Conservation (phyloP, 2,113 vertebrate species). For the Epinephelus fuscoguttatus region DNA sequence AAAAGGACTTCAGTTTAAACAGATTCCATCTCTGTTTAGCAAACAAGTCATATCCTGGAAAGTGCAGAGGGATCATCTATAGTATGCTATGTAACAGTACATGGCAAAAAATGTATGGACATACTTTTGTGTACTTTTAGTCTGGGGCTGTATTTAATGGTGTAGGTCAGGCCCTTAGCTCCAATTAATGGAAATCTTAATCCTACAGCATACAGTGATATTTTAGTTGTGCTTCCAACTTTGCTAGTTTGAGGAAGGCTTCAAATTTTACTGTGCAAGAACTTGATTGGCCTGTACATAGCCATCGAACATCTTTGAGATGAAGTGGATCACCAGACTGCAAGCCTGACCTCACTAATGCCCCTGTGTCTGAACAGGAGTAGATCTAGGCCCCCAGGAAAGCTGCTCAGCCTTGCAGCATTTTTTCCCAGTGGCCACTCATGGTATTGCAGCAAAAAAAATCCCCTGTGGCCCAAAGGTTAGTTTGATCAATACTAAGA, state of each 20-base stretch:
- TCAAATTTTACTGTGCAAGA: neutral
- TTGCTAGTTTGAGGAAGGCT: neutral
- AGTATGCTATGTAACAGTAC: neutral
- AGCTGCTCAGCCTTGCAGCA: too few relatives aligned
- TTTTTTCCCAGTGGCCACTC: too few relatives aligned
- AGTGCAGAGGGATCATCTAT: neutral
- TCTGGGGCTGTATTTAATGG: neutral
- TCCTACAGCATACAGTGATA: neutral
- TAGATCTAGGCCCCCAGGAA: too few relatives aligned
- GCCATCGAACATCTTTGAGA: neutral
- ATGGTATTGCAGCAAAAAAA: too few relatives aligned
- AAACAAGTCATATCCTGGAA: neutral
- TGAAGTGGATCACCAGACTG: neutral
- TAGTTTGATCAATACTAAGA: too few relatives aligned
- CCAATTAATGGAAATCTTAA: neutral
- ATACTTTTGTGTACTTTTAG: neutral
- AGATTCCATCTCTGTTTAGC: constrained; percentile 41
- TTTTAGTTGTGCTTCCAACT: neutral
- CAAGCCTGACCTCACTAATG: neutral
- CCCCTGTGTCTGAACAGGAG: neutral
- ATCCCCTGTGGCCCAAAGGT: too few relatives aligned
- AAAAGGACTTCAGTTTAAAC: constrained; percentile 33
- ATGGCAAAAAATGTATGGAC: neutral
- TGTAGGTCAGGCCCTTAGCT: neutral
- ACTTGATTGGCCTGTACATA: neutral